A percentile compares a stretch with the other conserved stretches of the same genome.
Conservation (phyloP, 2,113 vertebrate species). For the Nanger granti region DNA sequence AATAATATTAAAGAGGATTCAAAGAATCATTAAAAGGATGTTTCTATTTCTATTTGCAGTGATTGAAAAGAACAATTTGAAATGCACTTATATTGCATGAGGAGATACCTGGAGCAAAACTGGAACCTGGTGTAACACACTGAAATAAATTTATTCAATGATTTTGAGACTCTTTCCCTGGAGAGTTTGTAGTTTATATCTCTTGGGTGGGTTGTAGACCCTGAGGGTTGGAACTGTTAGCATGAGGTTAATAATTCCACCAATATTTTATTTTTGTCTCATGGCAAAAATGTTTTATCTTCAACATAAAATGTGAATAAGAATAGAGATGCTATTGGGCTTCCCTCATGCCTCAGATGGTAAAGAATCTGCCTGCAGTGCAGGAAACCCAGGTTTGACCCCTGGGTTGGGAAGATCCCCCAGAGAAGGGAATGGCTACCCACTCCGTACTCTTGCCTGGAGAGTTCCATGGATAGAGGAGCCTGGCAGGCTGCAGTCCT, state of each 20-base stretch:
- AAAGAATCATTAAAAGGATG: background rate
- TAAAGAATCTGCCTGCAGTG: background rate
- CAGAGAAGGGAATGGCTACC: background rate
- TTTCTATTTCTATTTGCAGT: background rate
- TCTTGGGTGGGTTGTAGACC: background rate
- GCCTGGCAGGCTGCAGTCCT: background rate
- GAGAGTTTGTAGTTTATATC: background rate
- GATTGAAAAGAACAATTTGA: background rate
- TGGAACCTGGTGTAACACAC: background rate
- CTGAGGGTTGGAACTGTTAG: background rate
- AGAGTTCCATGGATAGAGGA: background rate
- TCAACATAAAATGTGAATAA: background rate
- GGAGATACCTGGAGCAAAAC: background rate
- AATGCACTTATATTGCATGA: background rate
- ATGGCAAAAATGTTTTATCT: background rate
- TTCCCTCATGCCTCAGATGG: background rate
- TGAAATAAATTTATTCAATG: background rate
- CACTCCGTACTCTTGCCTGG: background rate
- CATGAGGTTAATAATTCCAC: background rate
- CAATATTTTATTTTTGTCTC: constrained; percentile 28
- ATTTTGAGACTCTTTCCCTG: background rate
- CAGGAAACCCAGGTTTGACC: background rate
- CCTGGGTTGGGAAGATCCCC: background rate
- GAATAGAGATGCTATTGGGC: background rate
- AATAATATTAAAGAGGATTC: constrained; percentile 3